Evolutionary conservation across 2,888 invertebrate species (phyloP), one percentile per base, ranked within the genome.

Genomic region (Adelphocoris suturalis): DNA sequence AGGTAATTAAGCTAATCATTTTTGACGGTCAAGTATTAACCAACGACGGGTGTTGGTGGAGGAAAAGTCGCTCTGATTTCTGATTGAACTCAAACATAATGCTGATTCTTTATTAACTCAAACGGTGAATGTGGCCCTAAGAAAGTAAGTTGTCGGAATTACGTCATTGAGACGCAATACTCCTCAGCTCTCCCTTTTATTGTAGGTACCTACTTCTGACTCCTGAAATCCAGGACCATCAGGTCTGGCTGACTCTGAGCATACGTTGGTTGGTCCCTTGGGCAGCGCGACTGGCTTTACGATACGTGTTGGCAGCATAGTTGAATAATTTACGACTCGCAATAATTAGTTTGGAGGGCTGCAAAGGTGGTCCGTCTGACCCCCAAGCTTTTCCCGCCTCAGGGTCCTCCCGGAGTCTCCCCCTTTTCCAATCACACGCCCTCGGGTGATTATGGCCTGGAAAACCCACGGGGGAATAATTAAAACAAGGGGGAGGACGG

Each of bases 361-460:
- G 68, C 86, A 19, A 37, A 86, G 86, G 86, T 86, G 86, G 28
- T 11, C 37, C 37, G 37, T 37, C 68, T 86, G 86, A 86, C 86
- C 86, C 68, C 68, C 68, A 12, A 12, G 28, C 27, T 37, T 19
- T 19, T 37, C 16, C 86, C 68, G n/a, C 68, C 68, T 19, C 27
- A 7, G 23, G 68, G 61, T 28, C 16, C 86, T n/a, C 23, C 3
- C 82, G n/a, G 23, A 28, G 37, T 23, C 52, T 23, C 28, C 52
- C 89, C 89, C 89, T 84, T 89, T 89, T 89, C 89, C 89, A 89
- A 89, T 89, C 89, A 89, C 89, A 81, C 82, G 84, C 82, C 89
- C 84, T 27, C 47, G 82, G 89, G 89, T 89, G 89, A 89, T 89
- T 84, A 89, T 82, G 89, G 89, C 61, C 75, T 57, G 84, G 89